Base-by-base conservation (phyloP, 2,888 invertebrate species). In the Calliscelio sp. region DNA sequence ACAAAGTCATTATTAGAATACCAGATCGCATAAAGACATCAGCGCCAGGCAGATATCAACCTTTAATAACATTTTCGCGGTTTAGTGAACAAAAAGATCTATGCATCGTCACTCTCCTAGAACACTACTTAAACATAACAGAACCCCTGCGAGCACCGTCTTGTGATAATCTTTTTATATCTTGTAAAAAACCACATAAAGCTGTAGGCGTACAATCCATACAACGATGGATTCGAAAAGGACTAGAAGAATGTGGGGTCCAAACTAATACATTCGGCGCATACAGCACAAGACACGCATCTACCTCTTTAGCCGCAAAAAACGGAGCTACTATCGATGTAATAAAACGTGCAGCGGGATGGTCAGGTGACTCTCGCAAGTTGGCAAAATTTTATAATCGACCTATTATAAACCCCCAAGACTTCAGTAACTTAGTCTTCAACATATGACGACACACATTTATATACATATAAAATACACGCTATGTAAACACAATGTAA, bases 151-250 rank as follows among this genome's bases (percentile, higher is more conserved):
- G 59, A 16, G 8, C 25, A 28, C 0, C 24, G 5, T 7, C 22
- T 22, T 59, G 59, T 14, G 49, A 66, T 25, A n/a, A 16, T 6
- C n/a, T 83, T n/a, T 63, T 85, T n/a, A 65, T 85, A 22, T 74
- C 82, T 8, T 28, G 55, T 10, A 59, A 55, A 4, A 81, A 71
- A 51, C 77, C 77, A 18, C 57, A 82, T 24, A 71, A 65, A 6
- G 25, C 59, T 4, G 80, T 77, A 2, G 18, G 51, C 11, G 14
- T 16, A 6, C 70, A 55, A 57, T 57, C 70, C 7, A 18, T 70
- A 28, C n/a, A 18, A 16, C 28, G 57, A 14, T 70, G 71, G 71
- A 71, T 59, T 25, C 38, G 49, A 16, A 18, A 25, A 11, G 38
- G 8, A 11, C 24, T 57, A 16, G 22, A 22, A 44, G 24, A 59